Percentiles rank a stretch among this genome's conserved stretches.
Conservation (phyloP, 2,888 invertebrate genomes). For the Latrodectus elegans region DNA sequence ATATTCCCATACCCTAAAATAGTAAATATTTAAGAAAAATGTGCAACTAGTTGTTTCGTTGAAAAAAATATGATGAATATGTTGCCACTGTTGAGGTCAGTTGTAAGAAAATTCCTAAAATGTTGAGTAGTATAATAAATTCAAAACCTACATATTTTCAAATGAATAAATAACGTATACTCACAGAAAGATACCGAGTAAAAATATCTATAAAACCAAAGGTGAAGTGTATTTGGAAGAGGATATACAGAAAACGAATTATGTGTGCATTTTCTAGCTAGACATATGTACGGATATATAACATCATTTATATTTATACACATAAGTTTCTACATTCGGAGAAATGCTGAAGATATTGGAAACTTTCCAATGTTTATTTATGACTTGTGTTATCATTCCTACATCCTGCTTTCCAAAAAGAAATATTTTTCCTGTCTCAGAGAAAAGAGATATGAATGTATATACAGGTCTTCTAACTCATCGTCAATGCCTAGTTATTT, state of each 20-base stretch:
- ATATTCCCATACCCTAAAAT: no score
- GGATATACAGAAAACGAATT: not conserved
- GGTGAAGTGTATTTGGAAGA: not conserved
- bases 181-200: not conserved
- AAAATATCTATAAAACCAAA: constrained; percentile 10
- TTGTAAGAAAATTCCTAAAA: no score
- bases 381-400: constrained; percentile 21
- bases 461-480: not conserved
- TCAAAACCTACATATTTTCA: constrained; percentile 13
- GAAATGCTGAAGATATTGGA: constrained; percentile 11
- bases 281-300: not conserved
- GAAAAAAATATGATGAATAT: no score
- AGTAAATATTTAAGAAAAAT: no score
- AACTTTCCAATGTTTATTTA: constrained; percentile 32
- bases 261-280: not conserved
- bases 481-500: not conserved
- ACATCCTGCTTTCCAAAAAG: not conserved
- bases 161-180: constrained; percentile 24
- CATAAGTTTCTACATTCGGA: not conserved
- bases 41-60: no score
- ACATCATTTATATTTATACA: constrained; percentile 27
- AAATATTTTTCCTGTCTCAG: constrained; percentile 1
- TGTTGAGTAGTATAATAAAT: not conserved
- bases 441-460: constrained; percentile 6
- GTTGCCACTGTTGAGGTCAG: no score